Percentiles rank a stretch among this genome's conserved stretches.
phyloP scores from a whole-genome alignment of 2,797 vertebrate species.

The Artibeus lituratus region DNA sequence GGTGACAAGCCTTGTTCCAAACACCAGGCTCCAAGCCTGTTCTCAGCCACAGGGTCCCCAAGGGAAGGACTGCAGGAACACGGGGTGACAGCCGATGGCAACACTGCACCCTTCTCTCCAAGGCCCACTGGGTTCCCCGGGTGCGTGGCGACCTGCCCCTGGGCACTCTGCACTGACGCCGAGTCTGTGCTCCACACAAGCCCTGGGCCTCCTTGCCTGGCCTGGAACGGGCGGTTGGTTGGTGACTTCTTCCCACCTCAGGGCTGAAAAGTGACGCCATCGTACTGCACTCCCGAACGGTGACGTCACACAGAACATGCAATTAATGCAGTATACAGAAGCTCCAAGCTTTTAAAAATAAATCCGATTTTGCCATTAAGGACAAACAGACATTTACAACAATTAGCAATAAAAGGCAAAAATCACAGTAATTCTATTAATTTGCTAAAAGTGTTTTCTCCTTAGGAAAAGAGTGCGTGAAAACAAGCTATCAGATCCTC shows the following conservation, averaged over 20 bases:
- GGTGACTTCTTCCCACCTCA: not conserved
- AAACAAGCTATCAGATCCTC: not conserved
- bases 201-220: not conserved
- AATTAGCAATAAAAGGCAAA: constrained; percentile 29
- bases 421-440: not conserved
- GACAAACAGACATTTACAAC: not conserved
- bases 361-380: not conserved
- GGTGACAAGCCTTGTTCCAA: too few relatives aligned
- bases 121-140: not conserved
- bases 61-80: too few relatives aligned
- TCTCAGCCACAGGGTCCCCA: too few relatives aligned
- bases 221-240: not conserved
- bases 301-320: not conserved
- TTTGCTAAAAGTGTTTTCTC: not conserved
- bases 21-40: too few relatives aligned
- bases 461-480: not conserved
- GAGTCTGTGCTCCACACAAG: not conserved
- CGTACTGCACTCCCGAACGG: too few relatives aligned
- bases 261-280: too few relatives aligned
- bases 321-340: not conserved
- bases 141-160: not conserved
- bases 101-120: not conserved
- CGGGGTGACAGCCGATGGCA: too few relatives aligned
- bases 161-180: not conserved
- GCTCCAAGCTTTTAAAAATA: not conserved